phyloP scores from a whole-genome alignment of 2,797 vertebrate genomes.

The Muscicapa striata region DNA sequence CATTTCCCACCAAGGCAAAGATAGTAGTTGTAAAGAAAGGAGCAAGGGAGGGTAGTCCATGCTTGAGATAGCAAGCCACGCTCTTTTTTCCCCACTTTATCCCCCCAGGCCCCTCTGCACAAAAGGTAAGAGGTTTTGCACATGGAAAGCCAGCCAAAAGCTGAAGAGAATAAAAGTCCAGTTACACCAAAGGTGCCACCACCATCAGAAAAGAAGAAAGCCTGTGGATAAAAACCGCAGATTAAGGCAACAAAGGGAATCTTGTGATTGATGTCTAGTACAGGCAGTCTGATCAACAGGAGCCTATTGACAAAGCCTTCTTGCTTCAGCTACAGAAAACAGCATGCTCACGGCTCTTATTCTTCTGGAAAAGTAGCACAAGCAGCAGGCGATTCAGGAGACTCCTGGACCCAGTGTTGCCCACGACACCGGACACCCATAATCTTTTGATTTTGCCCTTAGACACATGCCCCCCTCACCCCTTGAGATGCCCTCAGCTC shows the following conservation, averaged over 20 bases:
- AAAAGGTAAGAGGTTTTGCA: background rate
- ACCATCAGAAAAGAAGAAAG: background rate
- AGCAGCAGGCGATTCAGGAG: background rate
- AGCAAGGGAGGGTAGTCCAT: background rate
- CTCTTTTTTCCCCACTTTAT: background rate
- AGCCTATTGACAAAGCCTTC: background rate
- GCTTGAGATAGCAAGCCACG: background rate
- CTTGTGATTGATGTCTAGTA: background rate
- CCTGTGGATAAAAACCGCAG: background rate
- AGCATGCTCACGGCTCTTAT: background rate
- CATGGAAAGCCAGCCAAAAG: background rate
- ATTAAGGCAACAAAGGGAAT: background rate
- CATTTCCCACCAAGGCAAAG: background rate
- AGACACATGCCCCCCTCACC: background rate
- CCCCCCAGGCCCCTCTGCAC: background rate
- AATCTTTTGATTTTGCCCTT: background rate
- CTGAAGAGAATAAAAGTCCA: background rate
- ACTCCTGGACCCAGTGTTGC: background rate
- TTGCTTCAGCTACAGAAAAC: background rate
- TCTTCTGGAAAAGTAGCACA: background rate
- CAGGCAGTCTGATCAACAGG: background rate
- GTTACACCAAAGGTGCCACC: background rate
- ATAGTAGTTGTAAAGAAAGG: background rate
- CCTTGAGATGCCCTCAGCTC: background rate
- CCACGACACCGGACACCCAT: background rate